Evolutionary conservation across 2,888 invertebrate species (phyloP).

Genomic region (Lochmaea crataegi): DNA sequence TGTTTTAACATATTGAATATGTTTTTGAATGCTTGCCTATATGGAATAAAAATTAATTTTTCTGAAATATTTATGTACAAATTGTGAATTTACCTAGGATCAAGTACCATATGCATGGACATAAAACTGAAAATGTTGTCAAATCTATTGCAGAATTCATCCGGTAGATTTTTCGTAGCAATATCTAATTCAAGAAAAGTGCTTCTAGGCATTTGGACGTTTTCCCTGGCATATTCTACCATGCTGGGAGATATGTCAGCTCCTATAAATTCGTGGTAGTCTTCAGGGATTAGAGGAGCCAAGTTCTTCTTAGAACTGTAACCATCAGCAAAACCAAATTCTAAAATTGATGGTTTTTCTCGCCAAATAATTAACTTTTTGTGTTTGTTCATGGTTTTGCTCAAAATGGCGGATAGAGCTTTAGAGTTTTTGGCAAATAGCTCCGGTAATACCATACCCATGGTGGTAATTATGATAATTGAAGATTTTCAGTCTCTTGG

Average conservation of each 20-base stretch:
- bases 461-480: not conserved
- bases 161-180: not conserved
- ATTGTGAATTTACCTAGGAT: slow-evolving; percentile 1
- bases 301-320: not conserved
- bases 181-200: slow-evolving; percentile 2
- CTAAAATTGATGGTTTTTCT: slow-evolving; percentile 13
- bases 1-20: slow-evolving; percentile 11
- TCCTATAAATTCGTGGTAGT: slow-evolving; percentile 9
- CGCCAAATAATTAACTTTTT: not conserved
- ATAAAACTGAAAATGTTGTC: slow-evolving; percentile 9
- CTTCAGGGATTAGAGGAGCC: not conserved
- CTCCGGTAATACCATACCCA: slow-evolving; percentile 15
- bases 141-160: not conserved
- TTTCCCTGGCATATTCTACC: not conserved
- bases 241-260: slow-evolving; percentile 1
- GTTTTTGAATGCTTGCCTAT: slow-evolving; percentile 14
- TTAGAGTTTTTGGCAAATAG: not conserved
- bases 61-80: no score
- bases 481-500: no score
- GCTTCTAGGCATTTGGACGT: not conserved
- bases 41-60: no score
- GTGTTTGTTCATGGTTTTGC: slow-evolving; percentile 12
- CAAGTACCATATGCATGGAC: not conserved
- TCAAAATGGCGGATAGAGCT: not conserved
- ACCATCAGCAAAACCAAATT: slow-evolving; percentile 10